phyloP scores from a whole-genome alignment of 1,140 invertebrate genomes.

The Gerris buenoi region DNA sequence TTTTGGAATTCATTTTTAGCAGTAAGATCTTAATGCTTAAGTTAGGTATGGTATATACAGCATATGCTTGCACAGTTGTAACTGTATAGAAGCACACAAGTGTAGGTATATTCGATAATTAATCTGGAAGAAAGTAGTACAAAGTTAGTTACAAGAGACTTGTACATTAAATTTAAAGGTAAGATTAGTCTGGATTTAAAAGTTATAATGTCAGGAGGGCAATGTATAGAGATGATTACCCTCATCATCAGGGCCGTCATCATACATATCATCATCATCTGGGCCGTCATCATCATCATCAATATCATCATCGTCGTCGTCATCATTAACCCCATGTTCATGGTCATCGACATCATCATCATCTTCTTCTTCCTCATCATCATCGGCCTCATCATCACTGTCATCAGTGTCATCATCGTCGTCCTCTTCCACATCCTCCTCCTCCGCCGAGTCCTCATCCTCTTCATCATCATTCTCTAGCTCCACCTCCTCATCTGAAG shows the following conservation, averaged over 20 bases:
- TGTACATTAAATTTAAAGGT: too few species aligned
- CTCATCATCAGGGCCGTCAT: constrained; percentile 8
- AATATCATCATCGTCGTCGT: constrained; percentile 10
- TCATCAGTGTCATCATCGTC: constrained; percentile 11
- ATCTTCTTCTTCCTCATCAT: not conserved
- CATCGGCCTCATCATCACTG: constrained; percentile 11
- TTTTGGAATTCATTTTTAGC: too few species aligned
- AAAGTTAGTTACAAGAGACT: too few species aligned
- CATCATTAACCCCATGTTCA: constrained; percentile 7
- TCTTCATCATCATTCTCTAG: constrained; percentile 15
- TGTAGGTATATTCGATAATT: too few species aligned
- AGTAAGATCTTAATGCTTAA: too few species aligned
- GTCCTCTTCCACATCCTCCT: constrained; percentile 9
- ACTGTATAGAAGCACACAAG: too few species aligned
- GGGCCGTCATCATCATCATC: constrained; percentile 10
- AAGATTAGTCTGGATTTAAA: too few species aligned
- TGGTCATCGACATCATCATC: constrained; percentile 11
- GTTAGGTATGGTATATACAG: too few species aligned
- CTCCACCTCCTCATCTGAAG: constrained; percentile 13
- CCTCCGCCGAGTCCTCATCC: not conserved
- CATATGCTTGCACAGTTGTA: too few species aligned
- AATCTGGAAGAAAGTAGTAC: too few species aligned
- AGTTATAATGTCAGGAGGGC: too few species aligned
- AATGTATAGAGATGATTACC: too few species aligned
- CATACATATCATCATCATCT: constrained; percentile 7